These are phyloP conservation scores for Edolisoma coerulescens DNA, from an alignment of 2,113 vertebrate genomes.

Conservation along the genomic window DNA sequence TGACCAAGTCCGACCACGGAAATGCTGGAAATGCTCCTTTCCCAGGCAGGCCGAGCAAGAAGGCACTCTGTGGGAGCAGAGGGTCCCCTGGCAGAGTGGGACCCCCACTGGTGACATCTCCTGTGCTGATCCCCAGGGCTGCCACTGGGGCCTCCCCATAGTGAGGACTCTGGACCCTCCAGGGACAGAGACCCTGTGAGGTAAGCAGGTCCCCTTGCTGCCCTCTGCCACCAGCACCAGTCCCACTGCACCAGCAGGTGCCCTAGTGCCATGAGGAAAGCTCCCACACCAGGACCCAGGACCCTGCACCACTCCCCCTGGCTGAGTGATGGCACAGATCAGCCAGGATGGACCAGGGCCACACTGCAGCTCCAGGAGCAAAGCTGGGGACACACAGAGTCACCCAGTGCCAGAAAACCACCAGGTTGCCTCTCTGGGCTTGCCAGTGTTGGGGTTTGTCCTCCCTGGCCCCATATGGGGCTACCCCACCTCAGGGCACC, in stretches of 20 bases:
- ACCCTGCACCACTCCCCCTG: fast-evolving
- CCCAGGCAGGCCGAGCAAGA: not conserved
- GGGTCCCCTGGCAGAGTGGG: not conserved
- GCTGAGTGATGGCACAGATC: fast-evolving
- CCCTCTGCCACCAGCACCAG: not conserved
- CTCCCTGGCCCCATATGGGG: not conserved
- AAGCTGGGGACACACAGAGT: not conserved
- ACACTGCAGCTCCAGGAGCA: not conserved
- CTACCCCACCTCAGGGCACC: not conserved
- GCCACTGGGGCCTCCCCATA: not conserved
- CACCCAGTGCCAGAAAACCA: not conserved
- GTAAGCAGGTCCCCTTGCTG: not conserved
- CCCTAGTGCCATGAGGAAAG: not conserved
- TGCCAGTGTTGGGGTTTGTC: not conserved
- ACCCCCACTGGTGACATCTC: not conserved
- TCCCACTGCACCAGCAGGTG: fast-evolving
- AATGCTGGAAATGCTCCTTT: not conserved
- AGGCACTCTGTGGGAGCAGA: fast-evolving
- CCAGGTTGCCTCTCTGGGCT: not conserved
- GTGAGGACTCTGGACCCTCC: not conserved
- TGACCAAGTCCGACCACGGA: not conserved
- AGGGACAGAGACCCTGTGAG: not conserved
- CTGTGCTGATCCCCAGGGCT: not conserved
- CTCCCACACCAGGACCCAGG: too few species aligned
- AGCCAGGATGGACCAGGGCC: not conserved